Conservation (phyloP, 2,797 vertebrate species). For the Sebastolobus alascanus region DNA sequence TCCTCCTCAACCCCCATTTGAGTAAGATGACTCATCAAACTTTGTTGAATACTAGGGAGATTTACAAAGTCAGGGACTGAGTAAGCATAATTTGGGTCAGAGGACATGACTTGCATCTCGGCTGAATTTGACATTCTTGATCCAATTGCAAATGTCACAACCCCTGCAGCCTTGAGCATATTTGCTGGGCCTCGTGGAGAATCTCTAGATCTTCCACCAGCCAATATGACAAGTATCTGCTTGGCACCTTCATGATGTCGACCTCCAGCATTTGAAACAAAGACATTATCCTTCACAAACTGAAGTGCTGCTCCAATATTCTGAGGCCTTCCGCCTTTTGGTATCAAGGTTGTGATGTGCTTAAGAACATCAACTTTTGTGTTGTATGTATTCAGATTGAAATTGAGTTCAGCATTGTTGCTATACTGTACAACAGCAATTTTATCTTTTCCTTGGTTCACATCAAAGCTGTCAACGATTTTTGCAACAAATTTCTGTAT, state of each 20-base stretch:
- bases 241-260: slow-evolving; percentile 64
- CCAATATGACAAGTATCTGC: slow-evolving; percentile 81
- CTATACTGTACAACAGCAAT: slow-evolving; percentile 85
- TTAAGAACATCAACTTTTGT: slow-evolving; percentile 70
- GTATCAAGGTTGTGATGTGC: slow-evolving; percentile 73
- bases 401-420: slow-evolving; percentile 76
- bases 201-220: slow-evolving; percentile 82
- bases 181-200: slow-evolving; percentile 78
- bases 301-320: slow-evolving; percentile 82
- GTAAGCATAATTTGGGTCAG: slow-evolving; percentile 66
- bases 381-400: slow-evolving; percentile 77
- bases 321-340: slow-evolving; percentile 81
- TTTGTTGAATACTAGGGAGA: slow-evolving; percentile 69
- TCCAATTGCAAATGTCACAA: slow-evolving; percentile 79
- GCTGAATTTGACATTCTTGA: slow-evolving; percentile 71
- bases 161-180: slow-evolving; percentile 75
- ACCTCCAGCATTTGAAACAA: slow-evolving; percentile 70
- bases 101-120: slow-evolving; percentile 79
- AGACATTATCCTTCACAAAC: slow-evolving; percentile 80
- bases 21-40: slow-evolving; percentile 61
- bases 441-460: slow-evolving; percentile 78
- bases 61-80: slow-evolving; percentile 76
- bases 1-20: slow-evolving; percentile 53
- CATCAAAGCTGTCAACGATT: slow-evolving; percentile 74
- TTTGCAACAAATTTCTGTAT: slow-evolving; percentile 79